Evolutionary conservation across 2,888 invertebrate genomes (phyloP), one percentile per base, ranked within the genome.

Genomic region (Dendrolimus houi): DNA sequence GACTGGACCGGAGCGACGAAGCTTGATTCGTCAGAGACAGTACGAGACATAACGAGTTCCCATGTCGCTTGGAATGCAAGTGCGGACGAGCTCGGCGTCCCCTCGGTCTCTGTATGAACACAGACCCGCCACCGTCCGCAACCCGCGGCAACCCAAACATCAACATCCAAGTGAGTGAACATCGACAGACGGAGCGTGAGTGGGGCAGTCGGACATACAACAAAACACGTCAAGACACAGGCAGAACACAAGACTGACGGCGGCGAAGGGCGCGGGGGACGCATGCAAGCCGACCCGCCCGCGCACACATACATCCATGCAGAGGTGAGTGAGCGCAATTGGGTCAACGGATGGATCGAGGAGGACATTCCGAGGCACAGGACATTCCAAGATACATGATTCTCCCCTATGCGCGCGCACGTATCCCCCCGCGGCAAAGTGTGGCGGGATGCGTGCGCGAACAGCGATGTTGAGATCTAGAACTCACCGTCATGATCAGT

Each of bases 361-460:
- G 90, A 89, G 89, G 90, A 91, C 91, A 91, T 91, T 91, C 91
- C 91, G 91, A 91, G 91, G 91, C 91, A 91, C 91, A 90, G 87
- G 91, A 91, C 91, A 91, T 91, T 91, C 91, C 91, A 91, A 91
- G 91, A 91, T 91, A 91, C 91, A 91, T 89, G 91, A 90, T 88
- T 84, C 87, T 91, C 91, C 91, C 91, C 87, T 85, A 83, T 80
- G 81, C 82, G 85, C 86, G 87, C 81, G 85, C 74, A 75, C 83
- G 83, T 75, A 87, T 81, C 72, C 65, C 68, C 69, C 66, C 71
- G 7, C 60, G 60, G 61, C 57, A 42, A 56, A 60, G 59, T 58
- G 57, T 59, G 67, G 68, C 60, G 68, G 52, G 67, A 79, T 83
- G 82, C 79, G 85, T 75, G 83, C 83, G 76, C 86, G 87, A 84